phyloP scores from a whole-genome alignment of 1,140 invertebrate species.

The Drosophila punjabiensis region DNA sequence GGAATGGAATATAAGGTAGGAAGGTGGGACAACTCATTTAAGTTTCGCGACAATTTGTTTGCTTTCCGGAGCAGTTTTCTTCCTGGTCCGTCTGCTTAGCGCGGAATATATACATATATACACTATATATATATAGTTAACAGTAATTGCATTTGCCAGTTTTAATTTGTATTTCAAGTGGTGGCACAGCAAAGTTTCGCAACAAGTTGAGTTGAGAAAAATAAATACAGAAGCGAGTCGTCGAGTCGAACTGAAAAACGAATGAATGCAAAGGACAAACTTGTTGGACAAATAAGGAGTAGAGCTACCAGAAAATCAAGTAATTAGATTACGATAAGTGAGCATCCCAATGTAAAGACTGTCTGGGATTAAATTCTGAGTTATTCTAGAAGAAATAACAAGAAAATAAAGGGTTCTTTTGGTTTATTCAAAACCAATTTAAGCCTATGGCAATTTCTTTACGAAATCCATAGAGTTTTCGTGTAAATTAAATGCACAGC shows the following conservation, averaged over 20 bases:
- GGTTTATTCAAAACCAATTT: slow-evolving; percentile 18
- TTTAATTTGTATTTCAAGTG: slow-evolving; percentile 74
- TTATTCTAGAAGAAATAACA: background rate
- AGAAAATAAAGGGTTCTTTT: no score
- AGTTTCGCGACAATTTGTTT: slow-evolving; percentile 68
- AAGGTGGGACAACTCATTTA: slow-evolving; percentile 66
- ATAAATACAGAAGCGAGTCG: slow-evolving; percentile 1
- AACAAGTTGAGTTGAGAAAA: slow-evolving; percentile 66
- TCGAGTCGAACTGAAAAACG: background rate
- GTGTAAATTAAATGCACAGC: slow-evolving; percentile 21
- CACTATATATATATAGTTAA: slow-evolving; percentile 58
- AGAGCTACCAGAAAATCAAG: slow-evolving; percentile 21
- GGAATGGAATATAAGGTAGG: background rate
- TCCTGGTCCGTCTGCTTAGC: slow-evolving; percentile 29
- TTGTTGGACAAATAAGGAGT: slow-evolving; percentile 29
- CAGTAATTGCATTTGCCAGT: slow-evolving; percentile 71
- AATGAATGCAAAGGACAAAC: slow-evolving; percentile 39
- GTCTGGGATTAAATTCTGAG: background rate
- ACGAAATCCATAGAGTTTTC: background rate
- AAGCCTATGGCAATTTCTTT: slow-evolving; percentile 4
- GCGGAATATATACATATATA: slow-evolving; percentile 19
- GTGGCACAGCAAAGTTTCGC: slow-evolving; percentile 50
- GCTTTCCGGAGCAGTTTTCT: slow-evolving; percentile 26
- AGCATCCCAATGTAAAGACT: slow-evolving; percentile 13
- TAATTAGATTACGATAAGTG: slow-evolving; percentile 43